phyloP scores from a whole-genome alignment of 2,888 invertebrate genomes.

The Mellilla xanthometata region DNA sequence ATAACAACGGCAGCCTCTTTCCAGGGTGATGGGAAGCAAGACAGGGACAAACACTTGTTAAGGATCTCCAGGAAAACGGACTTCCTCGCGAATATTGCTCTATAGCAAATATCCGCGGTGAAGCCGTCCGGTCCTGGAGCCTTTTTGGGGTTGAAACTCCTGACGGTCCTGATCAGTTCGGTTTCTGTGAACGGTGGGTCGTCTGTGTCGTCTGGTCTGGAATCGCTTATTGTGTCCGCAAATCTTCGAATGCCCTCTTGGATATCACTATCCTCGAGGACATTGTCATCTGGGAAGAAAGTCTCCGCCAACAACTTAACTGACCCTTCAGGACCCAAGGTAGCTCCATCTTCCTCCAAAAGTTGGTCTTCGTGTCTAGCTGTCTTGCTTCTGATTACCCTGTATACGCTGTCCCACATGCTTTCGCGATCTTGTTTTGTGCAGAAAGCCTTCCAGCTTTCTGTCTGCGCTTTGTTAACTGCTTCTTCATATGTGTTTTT shows the following conservation, averaged over 20 bases:
- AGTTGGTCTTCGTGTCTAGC: too few relatives aligned
- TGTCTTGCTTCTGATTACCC: too few relatives aligned
- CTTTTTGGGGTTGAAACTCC: neutral
- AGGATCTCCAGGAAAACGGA: too few relatives aligned
- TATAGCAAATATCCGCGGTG: too few relatives aligned
- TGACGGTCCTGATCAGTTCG: neutral
- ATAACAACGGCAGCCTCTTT: neutral
- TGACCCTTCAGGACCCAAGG: neutral
- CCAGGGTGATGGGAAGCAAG: conserved; percentile 1
- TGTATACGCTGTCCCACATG: too few relatives aligned
- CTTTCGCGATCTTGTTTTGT: too few relatives aligned
- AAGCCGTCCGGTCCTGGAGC: neutral
- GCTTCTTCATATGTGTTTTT: too few relatives aligned
- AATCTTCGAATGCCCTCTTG: neutral
- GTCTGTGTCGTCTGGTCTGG: neutral
- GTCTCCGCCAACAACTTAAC: neutral
- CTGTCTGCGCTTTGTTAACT: too few relatives aligned
- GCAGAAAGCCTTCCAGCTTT: too few relatives aligned
- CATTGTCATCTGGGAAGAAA: neutral
- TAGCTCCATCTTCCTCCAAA: neutral
- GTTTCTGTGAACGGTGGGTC: neutral
- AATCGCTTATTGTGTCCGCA: neutral
- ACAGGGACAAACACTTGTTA: neutral
- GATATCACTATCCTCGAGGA: neutral
- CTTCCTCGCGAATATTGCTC: too few relatives aligned